phyloP scores from a whole-genome alignment of 2,888 invertebrate genomes.

The Tenodera sinensis region DNA sequence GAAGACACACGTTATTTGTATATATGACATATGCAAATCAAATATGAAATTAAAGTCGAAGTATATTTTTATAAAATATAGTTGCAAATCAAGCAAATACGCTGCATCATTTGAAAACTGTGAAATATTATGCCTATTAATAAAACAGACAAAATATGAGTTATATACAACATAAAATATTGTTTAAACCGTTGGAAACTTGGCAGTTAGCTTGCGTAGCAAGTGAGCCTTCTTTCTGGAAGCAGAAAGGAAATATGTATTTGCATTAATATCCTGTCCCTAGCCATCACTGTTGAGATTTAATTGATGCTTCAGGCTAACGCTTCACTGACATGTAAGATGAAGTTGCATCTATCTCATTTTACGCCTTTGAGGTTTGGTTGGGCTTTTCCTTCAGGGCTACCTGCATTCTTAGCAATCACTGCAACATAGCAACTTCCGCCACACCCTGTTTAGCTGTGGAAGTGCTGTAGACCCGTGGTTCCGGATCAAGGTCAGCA shows the following conservation, averaged over 20 bases:
- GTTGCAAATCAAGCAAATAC: too few relatives aligned
- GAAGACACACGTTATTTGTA: neutral
- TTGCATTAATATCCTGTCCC: too few relatives aligned
- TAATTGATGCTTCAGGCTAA: too few relatives aligned
- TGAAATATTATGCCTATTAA: neutral
- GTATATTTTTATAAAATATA: neutral
- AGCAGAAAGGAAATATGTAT: neutral
- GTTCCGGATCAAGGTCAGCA: neutral
- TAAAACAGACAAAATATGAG: neutral
- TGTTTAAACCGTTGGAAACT: neutral
- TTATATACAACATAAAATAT: neutral
- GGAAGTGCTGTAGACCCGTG: neutral
- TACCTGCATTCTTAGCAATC: neutral
- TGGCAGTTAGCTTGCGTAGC: neutral
- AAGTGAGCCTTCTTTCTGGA: neutral
- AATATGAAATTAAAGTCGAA: too few relatives aligned
- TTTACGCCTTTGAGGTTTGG: neutral
- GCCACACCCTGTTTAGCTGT: neutral
- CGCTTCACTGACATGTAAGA: too few relatives aligned
- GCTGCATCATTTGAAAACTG: neutral
- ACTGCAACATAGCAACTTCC: constrained; percentile 2
- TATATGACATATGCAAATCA: neutral
- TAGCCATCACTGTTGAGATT: too few relatives aligned
- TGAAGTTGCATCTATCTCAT: neutral
- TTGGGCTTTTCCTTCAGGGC: neutral